These are phyloP conservation scores for Eonycteris spelaea DNA, from an alignment of 2,113 vertebrate genomes.

Conservation along the genomic window DNA sequence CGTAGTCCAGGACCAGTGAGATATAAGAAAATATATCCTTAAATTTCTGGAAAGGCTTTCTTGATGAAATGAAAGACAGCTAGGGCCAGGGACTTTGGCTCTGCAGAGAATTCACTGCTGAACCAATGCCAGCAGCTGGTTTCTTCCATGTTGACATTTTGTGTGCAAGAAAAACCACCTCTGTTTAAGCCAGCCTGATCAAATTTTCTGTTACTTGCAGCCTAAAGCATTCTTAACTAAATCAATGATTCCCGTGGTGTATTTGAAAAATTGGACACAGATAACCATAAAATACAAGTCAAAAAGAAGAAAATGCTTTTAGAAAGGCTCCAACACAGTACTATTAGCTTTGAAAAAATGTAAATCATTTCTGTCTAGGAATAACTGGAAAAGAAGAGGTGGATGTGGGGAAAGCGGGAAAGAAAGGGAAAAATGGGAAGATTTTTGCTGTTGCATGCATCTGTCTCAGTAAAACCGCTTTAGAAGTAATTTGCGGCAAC, in stretches of 20 bases:
- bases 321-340: neutral
- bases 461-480: neutral
- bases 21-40: neutral
- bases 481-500: neutral
- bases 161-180: neutral
- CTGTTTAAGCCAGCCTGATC: neutral
- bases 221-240: neutral
- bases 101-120: neutral
- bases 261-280: neutral
- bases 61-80: neutral
- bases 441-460: neutral
- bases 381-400: neutral
- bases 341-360: neutral
- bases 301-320: neutral
- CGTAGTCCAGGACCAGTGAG: neutral
- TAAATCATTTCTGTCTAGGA: neutral
- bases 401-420: neutral
- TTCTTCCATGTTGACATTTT: neutral
- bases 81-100: neutral
- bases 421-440: neutral
- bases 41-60: neutral
- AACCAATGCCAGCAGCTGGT: neutral
- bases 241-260: neutral
- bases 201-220: constrained; percentile 9
- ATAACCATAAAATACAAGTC: neutral